phyloP scores from a whole-genome alignment of 2,113 vertebrate species.

The Dasyurus viverrinus region DNA sequence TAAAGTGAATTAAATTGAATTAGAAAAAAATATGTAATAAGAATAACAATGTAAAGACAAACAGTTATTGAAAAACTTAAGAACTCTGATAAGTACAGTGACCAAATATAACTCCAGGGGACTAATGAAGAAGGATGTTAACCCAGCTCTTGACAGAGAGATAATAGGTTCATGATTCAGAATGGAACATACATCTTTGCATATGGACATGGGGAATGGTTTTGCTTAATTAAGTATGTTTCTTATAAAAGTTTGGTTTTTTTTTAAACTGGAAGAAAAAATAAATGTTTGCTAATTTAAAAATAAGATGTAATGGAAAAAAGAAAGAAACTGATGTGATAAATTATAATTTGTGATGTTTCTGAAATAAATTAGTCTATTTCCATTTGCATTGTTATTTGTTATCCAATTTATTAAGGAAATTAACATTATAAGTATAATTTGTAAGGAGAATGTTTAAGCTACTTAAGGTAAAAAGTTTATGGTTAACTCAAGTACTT shows the following conservation, averaged over 20 bases:
- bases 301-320: not conserved
- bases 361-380: not conserved
- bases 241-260: not conserved
- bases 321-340: not conserved
- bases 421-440: constrained; percentile 17
- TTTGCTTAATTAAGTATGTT: not conserved
- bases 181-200: not conserved
- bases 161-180: not conserved
- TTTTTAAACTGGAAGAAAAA: not conserved
- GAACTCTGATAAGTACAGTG: not conserved
- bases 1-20: not conserved
- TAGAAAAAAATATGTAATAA: not conserved
- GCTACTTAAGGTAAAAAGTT: constrained; percentile 5
- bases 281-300: not conserved
- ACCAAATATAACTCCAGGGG: not conserved
- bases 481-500: not conserved
- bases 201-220: not conserved
- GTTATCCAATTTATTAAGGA: constrained; percentile 13
- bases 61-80: not conserved
- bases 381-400: not conserved
- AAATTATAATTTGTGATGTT: constrained; percentile 31
- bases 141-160: not conserved
- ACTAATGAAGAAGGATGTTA: not conserved
- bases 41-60: not conserved
- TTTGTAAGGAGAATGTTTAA: not conserved